These are phyloP conservation scores for Sebastes aleutianus DNA, from an alignment of 2,797 vertebrate genomes.

Conservation along the genomic window DNA sequence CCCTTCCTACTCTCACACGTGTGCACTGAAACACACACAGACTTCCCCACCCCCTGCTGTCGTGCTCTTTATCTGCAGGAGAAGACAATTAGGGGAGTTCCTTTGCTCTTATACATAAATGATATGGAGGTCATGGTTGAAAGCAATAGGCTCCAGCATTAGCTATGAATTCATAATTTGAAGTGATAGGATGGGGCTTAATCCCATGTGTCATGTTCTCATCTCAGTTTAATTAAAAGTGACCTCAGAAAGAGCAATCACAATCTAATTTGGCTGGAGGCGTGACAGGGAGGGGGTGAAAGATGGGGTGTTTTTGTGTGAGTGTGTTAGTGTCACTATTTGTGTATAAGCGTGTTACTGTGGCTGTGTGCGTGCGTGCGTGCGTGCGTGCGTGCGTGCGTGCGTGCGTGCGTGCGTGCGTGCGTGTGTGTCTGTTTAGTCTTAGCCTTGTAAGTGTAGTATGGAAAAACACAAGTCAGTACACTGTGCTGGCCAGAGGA, in stretches of 20 bases:
- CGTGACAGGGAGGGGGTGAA: slow-evolving; percentile 58
- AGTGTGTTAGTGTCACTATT: slow-evolving; percentile 9
- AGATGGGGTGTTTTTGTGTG: slow-evolving; percentile 51
- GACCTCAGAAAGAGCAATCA: slow-evolving; percentile 81
- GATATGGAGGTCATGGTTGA: slow-evolving; percentile 70
- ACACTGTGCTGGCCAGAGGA: background rate
- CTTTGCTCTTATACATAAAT: slow-evolving; percentile 64
- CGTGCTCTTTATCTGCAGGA: slow-evolving; percentile 39
- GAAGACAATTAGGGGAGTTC: slow-evolving; percentile 63
- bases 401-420: background rate
- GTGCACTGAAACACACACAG: background rate
- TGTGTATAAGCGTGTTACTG: background rate
- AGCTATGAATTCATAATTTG: slow-evolving; percentile 78
- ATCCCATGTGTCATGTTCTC: slow-evolving; percentile 79
- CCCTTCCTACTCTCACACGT: background rate
- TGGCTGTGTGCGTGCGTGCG: background rate
- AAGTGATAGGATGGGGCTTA: slow-evolving; percentile 69
- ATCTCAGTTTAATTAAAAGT: slow-evolving; percentile 84
- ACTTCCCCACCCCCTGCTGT: background rate
- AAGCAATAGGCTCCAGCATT: slow-evolving; percentile 63
- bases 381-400: background rate
- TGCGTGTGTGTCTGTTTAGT: background rate
- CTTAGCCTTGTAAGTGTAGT: background rate
- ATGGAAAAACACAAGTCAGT: background rate
- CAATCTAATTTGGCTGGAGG: slow-evolving; percentile 79